Evolutionary conservation across 2,113 vertebrate species (phyloP).

Genomic region (Ptilonorhynchus violaceus): DNA sequence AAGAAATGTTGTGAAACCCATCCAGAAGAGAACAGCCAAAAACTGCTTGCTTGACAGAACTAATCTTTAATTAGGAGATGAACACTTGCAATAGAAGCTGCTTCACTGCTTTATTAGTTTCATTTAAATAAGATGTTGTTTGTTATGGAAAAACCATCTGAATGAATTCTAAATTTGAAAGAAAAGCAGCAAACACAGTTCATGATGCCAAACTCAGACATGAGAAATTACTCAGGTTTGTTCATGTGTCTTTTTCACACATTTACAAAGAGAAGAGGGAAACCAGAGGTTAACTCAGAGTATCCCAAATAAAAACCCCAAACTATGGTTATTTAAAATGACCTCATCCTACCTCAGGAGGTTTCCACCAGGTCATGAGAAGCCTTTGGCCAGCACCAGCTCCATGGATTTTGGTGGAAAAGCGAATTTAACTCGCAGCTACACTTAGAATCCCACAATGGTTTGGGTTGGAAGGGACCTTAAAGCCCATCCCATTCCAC

Average conservation of each 20-base stretch:
- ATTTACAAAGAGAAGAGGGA: not conserved
- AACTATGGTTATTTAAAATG: not conserved
- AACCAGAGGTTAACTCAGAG: not conserved
- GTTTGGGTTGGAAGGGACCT: not conserved
- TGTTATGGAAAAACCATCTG: not conserved
- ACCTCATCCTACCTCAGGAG: not conserved
- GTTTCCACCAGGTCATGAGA: not conserved
- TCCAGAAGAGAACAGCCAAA: slow-evolving; percentile 32
- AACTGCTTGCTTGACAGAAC: slow-evolving; percentile 56
- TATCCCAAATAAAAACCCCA: not conserved
- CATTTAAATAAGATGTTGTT: not conserved
- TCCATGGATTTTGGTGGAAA: not conserved
- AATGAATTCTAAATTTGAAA: not conserved
- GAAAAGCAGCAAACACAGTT: not conserved
- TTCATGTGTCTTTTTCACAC: accelerated
- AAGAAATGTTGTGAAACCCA: slow-evolving; percentile 58
- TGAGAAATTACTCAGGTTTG: not conserved
- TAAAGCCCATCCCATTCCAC: not conserved
- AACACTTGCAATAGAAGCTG: slow-evolving; percentile 26
- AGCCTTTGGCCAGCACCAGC: not conserved
- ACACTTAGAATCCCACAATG: not conserved
- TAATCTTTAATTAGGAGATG: slow-evolving; percentile 51
- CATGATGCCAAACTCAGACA: not conserved
- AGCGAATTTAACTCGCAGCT: not conserved
- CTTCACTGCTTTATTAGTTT: not conserved